phyloP scores from a whole-genome alignment of 2,888 invertebrate genomes.

The Ctenicera cuprea region DNA sequence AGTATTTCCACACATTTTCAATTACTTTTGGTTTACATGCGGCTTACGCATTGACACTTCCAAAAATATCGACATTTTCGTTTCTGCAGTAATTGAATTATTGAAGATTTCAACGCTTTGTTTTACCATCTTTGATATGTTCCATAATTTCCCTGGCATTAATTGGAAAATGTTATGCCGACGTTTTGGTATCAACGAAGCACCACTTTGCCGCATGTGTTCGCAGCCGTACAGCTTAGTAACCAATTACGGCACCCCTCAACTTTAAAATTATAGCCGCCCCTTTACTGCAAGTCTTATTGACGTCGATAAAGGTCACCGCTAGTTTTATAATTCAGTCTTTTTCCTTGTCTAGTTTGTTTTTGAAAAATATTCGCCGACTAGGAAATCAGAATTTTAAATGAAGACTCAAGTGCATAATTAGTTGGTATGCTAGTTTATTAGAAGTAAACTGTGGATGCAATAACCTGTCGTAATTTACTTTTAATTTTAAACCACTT shows the following conservation, averaged over 20 bases:
- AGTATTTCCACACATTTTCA: constrained; percentile 41
- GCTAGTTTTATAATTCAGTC: neutral
- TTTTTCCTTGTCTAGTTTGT: neutral
- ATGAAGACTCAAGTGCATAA: too few relatives aligned
- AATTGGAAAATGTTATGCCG: constrained; percentile 26
- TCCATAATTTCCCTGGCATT: constrained; percentile 20
- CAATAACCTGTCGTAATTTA: too few relatives aligned
- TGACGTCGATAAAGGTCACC: constrained; percentile 28
- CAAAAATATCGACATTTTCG: neutral
- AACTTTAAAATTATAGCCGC: constrained; percentile 36
- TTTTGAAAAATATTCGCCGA: neutral
- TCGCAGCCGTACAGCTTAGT: constrained; percentile 34
- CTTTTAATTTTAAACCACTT: too few relatives aligned
- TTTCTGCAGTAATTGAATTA: constrained; percentile 19
- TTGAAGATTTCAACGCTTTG: constrained; percentile 24
- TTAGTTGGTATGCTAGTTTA: too few relatives aligned
- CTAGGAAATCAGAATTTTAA: too few relatives aligned
- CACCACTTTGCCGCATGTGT: constrained; percentile 38
- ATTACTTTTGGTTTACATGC: constrained; percentile 39
- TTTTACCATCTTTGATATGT: constrained; percentile 21
- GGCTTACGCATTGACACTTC: constrained; percentile 17
- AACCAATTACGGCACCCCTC: constrained; percentile 44
- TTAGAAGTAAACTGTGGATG: too few relatives aligned
- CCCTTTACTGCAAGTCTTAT: constrained; percentile 30
- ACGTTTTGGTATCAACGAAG: constrained; percentile 20